These are phyloP conservation scores for Ianthella basta DNA, from an alignment of 37 sponge, comb jelly and placozoan genomes.

Conservation along the genomic window DNA sequence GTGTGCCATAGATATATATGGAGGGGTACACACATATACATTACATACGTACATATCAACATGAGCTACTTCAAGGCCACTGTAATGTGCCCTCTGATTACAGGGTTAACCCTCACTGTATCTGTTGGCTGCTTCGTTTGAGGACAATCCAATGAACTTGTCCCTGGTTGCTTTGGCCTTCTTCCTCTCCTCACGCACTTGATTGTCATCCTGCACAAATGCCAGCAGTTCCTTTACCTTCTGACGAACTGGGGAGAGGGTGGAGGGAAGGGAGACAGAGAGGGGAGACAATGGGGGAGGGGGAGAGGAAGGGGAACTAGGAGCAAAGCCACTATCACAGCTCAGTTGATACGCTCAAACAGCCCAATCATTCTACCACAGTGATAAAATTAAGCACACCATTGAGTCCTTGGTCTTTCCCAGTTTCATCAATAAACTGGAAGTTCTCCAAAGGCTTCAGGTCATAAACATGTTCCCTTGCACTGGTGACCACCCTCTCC, in stretches of 20 bases:
- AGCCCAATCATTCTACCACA: no score
- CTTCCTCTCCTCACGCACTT: conserved; percentile 88
- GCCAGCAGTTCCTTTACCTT: conserved; percentile 87
- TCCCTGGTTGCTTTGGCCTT: conserved; percentile 90
- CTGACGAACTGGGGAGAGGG: conserved; percentile 83
- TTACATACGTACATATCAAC: neutral
- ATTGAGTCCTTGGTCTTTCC: conserved; percentile 99
- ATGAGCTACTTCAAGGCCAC: no score
- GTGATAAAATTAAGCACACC: conserved; percentile 51
- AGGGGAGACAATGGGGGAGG: neutral
- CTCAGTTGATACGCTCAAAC: no score
- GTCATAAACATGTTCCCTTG: conserved; percentile 96
- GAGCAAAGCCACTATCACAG: no score
- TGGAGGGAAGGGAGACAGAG: no score
- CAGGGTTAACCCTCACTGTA: conserved; percentile 66
- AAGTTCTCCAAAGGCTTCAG: conserved; percentile 93
- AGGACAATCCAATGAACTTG: conserved; percentile 94
- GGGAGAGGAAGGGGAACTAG: neutral
- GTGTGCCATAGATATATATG: no score
- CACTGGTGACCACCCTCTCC: conserved; percentile 95
- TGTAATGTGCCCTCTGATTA: neutral
- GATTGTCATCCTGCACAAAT: conserved; percentile 91
- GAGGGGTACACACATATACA: neutral
- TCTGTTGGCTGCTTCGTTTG: conserved; percentile 55
- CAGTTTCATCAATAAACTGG: conserved; percentile 84